These are phyloP conservation scores for Chironomus tepperi DNA, from an alignment of 1,140 invertebrate genomes.

Conservation along the genomic window DNA sequence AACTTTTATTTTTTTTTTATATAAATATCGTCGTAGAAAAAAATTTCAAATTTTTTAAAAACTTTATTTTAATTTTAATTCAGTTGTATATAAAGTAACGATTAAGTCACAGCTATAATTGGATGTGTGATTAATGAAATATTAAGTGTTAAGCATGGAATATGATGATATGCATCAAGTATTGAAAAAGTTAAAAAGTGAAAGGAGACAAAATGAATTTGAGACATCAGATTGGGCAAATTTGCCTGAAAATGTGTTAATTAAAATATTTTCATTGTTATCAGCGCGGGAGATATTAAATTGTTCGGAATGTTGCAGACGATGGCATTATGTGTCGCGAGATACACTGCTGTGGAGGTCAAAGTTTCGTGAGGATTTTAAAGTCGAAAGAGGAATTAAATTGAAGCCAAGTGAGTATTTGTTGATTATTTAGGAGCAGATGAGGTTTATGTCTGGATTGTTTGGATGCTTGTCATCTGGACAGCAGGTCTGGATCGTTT, in stretches of 20 bases:
- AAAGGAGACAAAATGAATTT: constrained; percentile 19
- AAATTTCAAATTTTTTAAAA: no score
- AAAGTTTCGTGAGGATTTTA: constrained; percentile 56
- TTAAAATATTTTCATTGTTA: constrained; percentile 58
- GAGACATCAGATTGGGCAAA: constrained; percentile 39
- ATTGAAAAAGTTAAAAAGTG: background rate
- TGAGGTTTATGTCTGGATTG: no score
- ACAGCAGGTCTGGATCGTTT: no score
- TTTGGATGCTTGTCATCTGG: no score
- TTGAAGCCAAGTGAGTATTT: constrained; percentile 51
- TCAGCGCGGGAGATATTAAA: constrained; percentile 48
- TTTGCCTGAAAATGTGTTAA: constrained; percentile 53
- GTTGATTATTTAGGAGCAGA: no score
- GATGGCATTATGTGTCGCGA: constrained; percentile 51
- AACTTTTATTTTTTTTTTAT: no score
- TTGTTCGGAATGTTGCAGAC: constrained; percentile 47
- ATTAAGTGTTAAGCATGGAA: background rate
- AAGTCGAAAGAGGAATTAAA: constrained; percentile 51
- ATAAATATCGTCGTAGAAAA: no score
- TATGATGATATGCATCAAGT: background rate
- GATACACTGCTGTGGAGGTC: constrained; percentile 64
- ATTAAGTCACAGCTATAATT: no score
- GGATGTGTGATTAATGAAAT: no score
- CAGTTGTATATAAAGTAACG: no score
- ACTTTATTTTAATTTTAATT: no score